Percentiles rank a stretch among this genome's conserved stretches.
phyloP scores from a whole-genome alignment of 2,888 invertebrate genomes.

The Diarsia rubi region DNA sequence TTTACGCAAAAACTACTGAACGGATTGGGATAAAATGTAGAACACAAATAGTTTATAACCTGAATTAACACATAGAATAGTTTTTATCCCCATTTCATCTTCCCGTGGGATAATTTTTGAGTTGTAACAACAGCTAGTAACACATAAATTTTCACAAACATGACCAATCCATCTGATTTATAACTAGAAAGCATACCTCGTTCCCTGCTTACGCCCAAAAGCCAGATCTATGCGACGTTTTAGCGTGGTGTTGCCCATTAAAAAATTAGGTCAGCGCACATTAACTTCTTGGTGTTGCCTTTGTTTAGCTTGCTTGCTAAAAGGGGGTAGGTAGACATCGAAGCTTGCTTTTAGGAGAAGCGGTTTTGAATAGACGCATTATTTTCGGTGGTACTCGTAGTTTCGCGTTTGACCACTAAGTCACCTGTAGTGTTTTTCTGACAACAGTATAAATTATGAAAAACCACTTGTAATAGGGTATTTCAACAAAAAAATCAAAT shows the following conservation, averaged over 20 bases:
- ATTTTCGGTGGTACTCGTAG: background rate
- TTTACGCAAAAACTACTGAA: no score
- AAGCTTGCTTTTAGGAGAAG: conserved; percentile 3
- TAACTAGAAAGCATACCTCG: background rate
- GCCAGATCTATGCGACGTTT: background rate
- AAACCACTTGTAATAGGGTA: no score
- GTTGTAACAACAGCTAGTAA: no score
- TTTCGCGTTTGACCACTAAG: background rate
- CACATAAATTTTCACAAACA: background rate
- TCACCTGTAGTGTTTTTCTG: no score
- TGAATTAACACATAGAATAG: no score
- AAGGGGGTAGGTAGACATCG: background rate
- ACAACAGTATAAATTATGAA: no score
- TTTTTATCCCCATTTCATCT: no score
- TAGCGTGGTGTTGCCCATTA: conserved; percentile 36
- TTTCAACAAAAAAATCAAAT: no score
- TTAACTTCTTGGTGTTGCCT: conserved; percentile 40
- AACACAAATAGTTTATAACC: no score
- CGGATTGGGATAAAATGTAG: no score
- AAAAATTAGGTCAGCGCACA: conserved; percentile 53
- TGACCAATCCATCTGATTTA: background rate
- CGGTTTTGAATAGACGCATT: background rate
- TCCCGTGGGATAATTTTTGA: no score
- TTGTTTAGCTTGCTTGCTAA: conserved; percentile 33
- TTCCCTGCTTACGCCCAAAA: conserved; percentile 20